Evolutionary conservation across 2,113 vertebrate species (phyloP).

Genomic region (Scalopus aquaticus): DNA sequence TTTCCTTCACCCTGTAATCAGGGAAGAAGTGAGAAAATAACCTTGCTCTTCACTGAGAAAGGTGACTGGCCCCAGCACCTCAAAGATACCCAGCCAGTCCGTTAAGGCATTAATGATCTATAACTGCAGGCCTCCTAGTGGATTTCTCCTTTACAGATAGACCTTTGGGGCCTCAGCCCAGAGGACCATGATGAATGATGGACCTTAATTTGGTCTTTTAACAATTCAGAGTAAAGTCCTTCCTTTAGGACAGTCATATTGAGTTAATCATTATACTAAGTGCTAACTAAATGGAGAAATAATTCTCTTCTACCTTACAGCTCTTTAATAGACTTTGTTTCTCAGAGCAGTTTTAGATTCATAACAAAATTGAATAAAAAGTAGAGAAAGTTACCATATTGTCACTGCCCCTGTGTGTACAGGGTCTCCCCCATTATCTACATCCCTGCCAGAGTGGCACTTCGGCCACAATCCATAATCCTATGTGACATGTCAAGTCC

Average conservation of each 20-base stretch:
- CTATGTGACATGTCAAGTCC: not conserved
- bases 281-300: not conserved
- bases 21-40: not conserved
- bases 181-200: constrained; percentile 53
- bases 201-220: constrained; percentile 62
- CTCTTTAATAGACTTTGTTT: not conserved
- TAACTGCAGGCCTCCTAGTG: not conserved
- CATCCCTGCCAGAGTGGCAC: not conserved
- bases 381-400: not conserved
- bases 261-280: constrained; percentile 66
- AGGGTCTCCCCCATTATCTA: too few relatives aligned
- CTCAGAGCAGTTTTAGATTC: not conserved
- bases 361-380: not conserved
- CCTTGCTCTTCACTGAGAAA: not conserved
- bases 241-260: not conserved
- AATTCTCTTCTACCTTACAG: not conserved
- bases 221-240: not conserved
- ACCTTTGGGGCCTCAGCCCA: not conserved
- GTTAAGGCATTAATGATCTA: not conserved
- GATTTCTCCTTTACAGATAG: constrained; percentile 28
- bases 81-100: not conserved
- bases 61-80: not conserved
- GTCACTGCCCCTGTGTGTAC: accelerated
- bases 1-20: not conserved
- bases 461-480: not conserved